Conservation (phyloP, 2,797 vertebrate genomes). For the Odontamblyopus lacepedii region DNA sequence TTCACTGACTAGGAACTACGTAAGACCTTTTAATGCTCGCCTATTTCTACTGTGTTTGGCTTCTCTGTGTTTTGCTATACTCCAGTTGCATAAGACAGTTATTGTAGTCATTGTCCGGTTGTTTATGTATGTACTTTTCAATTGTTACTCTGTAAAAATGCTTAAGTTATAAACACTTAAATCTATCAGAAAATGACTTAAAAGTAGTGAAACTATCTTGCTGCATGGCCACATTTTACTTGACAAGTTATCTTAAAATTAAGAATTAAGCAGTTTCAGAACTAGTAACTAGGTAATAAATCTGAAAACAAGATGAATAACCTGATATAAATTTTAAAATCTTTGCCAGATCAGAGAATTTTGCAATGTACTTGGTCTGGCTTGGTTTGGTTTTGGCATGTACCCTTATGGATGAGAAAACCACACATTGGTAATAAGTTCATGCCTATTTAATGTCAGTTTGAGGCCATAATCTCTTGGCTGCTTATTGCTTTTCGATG, state of each 20-base stretch:
- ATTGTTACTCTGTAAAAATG: background rate
- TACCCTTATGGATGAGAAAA: background rate
- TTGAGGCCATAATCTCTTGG: background rate
- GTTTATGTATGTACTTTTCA: background rate
- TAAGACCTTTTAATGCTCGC: background rate
- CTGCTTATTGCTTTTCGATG: background rate
- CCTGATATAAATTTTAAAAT: no score
- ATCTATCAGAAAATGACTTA: no score
- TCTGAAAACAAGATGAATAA: no score
- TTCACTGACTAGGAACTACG: background rate
- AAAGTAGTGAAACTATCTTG: no score
- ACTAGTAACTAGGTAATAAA: no score
- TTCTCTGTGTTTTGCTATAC: background rate
- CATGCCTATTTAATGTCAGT: background rate
- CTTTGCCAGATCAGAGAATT: no score
- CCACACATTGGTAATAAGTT: background rate
- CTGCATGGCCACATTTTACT: no score
- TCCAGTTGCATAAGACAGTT: background rate
- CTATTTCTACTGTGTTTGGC: constrained; percentile 3
- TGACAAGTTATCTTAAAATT: no score
- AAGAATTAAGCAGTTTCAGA: no score
- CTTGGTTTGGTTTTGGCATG: no score
- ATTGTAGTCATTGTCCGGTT: background rate
- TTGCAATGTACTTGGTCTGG: no score
- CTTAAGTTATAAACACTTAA: no score